Conservation (phyloP, 2,113 vertebrate species). For the Porphyrio hochstetteri region DNA sequence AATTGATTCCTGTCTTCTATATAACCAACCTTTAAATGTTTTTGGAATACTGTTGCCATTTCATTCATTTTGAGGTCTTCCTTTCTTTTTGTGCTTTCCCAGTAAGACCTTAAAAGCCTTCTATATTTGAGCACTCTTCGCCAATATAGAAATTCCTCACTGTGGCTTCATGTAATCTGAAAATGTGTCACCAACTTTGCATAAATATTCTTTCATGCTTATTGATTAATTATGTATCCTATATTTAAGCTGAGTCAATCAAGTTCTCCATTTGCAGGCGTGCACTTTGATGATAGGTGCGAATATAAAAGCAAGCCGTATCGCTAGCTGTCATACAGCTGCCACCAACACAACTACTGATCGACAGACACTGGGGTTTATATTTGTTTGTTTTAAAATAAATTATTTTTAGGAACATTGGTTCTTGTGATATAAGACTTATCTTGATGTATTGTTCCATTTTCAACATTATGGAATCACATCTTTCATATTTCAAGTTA, state of each 20-base stretch:
- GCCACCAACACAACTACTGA: neutral
- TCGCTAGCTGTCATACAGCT: neutral
- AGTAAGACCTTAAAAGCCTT: neutral
- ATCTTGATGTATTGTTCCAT: conserved; percentile 9
- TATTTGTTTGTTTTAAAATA: neutral
- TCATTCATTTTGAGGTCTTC: neutral
- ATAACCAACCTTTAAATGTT: neutral
- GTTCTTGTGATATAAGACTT: conserved; percentile 6
- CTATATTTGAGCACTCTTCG: neutral
- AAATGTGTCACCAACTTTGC: neutral
- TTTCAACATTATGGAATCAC: conserved; percentile 8
- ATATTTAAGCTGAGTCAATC: neutral
- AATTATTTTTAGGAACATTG: neutral
- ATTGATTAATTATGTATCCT: neutral
- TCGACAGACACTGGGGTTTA: neutral
- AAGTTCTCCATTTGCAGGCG: neutral
- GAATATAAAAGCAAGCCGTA: conserved; percentile 10
- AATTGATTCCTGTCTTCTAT: neutral
- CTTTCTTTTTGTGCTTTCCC: neutral
- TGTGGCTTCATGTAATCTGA: neutral
- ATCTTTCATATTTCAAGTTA: neutral
- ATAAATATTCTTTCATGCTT: neutral
- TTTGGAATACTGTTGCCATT: neutral
- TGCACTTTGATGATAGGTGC: neutral
- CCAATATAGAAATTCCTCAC: neutral